Conservation (phyloP, 2,113 vertebrate species). For the Erythrocercus mccallii region DNA sequence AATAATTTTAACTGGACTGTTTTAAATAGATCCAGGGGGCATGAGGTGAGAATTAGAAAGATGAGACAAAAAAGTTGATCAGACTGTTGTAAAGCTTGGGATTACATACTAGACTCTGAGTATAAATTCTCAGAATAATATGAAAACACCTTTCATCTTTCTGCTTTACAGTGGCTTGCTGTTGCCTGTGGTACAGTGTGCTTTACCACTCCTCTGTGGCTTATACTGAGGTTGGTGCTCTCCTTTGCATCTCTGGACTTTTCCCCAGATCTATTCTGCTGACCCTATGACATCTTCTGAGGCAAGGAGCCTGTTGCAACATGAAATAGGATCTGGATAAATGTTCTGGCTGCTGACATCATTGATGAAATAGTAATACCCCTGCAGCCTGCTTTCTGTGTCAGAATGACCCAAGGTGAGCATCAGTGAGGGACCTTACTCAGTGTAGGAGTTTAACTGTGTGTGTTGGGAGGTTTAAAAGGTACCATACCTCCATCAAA, state of each 20-base stretch:
- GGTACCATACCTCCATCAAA: background rate
- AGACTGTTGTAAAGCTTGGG: background rate
- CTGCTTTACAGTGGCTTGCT: background rate
- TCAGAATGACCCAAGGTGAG: background rate
- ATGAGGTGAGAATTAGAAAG: background rate
- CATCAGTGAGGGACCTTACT: background rate
- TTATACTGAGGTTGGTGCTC: background rate
- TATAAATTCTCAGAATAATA: background rate
- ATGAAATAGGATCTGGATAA: background rate
- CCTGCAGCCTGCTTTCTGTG: background rate
- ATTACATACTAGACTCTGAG: background rate
- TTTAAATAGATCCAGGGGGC: background rate
- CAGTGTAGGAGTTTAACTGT: background rate
- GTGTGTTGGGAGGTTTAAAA: background rate
- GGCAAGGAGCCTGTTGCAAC: background rate
- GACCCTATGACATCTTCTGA: background rate
- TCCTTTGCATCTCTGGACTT: background rate
- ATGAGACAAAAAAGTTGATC: background rate
- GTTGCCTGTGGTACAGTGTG: rapidly evolving
- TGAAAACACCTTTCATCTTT: background rate
- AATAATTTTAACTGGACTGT: background rate
- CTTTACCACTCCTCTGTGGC: background rate
- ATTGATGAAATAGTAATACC: background rate
- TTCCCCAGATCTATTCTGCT: background rate
- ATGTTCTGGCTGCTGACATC: background rate